Conservation (phyloP, 2,888 invertebrate species). For the Leptopilina myrica region DNA sequence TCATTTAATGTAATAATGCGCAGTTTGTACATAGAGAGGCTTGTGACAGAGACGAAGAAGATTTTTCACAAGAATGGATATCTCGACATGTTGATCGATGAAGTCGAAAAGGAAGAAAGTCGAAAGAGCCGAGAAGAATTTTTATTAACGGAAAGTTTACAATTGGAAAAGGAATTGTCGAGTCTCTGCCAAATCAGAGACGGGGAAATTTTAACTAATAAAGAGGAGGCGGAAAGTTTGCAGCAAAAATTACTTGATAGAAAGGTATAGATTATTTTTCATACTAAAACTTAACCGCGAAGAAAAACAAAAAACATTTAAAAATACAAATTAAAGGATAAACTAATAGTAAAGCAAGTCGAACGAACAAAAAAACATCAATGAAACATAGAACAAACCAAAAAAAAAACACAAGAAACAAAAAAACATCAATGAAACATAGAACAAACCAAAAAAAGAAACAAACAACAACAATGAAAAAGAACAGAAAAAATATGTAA, state of each 20-base stretch:
- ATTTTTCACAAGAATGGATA: slow-evolving; percentile 60
- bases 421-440: no score
- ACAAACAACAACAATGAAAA: no score
- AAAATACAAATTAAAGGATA: no score
- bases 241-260: slow-evolving; percentile 54
- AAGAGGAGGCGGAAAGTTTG: slow-evolving; percentile 55
- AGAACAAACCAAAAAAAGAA: no score
- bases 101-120: slow-evolving; percentile 57
- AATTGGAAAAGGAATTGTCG: slow-evolving; percentile 49
- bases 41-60: slow-evolving; percentile 60
- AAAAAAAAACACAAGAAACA: no score
- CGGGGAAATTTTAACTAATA: slow-evolving; percentile 53
- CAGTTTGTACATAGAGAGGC: slow-evolving; percentile 60
- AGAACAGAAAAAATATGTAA: no score
- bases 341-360: no score
- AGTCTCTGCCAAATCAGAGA: slow-evolving; percentile 55
- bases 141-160: slow-evolving; percentile 54
- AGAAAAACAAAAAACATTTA: neutral
- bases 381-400: no score
- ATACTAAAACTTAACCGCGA: neutral
- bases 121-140: slow-evolving; percentile 56
- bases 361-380: no score
- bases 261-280: slow-evolving; percentile 54
- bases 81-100: slow-evolving; percentile 59
- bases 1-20: neutral